Base-by-base conservation (phyloP, 2,797 vertebrate genomes). In the Sylvia borin region DNA sequence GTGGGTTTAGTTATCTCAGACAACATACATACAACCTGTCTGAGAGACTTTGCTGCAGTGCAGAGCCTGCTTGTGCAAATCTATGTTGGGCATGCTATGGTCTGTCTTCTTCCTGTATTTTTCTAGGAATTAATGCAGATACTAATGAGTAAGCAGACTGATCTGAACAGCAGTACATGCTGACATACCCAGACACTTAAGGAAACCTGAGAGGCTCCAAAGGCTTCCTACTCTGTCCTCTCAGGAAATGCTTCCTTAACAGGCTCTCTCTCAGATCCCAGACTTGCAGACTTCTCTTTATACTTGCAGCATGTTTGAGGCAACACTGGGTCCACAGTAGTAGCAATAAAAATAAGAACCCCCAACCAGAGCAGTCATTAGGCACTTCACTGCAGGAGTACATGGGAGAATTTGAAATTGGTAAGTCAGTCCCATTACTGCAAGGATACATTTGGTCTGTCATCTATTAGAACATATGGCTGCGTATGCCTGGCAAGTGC, bases 371-470 rank as follows among this genome's bases (percentile, higher is more conserved):
- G 62, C 36, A 77, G 43, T 45, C 92, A 66, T 68, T 71, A 96
- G 54, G 74, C 25, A 67, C 83, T 67, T 83, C 55, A 21, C 62
- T 90, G 62, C 53, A 86, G 85, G 53, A 91, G 65, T 64, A 84
- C 43, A 62, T 24, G 5, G 27, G 55, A 20, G 55, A 72, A 73
- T 90, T 86, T 58, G 50, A 81, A 92, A 84, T 61, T 38, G 5
- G 58, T 71, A 78, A 83, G 60, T 73, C 42, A 45, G 51, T 45
- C 58, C 72, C 70, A 73, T 91, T 95, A 91, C 66, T 79, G 32
- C 91, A 90, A 58, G 47, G 62, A 68, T 75, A 91, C 25, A 75
- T 90, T 93, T 78, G 38, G 61, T 87, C 80, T 92, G 84, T 42
- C 66, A 36, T 88, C 70, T 71, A 84, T 84, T 81, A 92, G 95